Conservation (phyloP, 1,140 invertebrate species). For the Cydia fagiglandana region DNA sequence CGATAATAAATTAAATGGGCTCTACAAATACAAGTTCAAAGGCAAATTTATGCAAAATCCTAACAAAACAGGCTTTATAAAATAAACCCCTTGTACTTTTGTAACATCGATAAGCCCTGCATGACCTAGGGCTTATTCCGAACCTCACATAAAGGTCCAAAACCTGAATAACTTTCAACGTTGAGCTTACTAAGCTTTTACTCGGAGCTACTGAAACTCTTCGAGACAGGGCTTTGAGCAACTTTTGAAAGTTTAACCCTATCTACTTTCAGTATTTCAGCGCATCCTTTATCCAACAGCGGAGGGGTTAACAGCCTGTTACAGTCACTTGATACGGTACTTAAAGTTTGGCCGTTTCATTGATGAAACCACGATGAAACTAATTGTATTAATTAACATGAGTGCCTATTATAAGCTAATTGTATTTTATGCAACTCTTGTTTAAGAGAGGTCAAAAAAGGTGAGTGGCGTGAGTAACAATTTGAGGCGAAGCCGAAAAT, state of each 20-base stretch:
- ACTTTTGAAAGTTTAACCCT: constrained; percentile 4
- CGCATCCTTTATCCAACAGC: neutral
- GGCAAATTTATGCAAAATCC: neutral
- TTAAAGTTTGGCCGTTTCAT: neutral
- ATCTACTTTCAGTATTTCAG: neutral
- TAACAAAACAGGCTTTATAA: neutral
- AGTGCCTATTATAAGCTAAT: too few species aligned
- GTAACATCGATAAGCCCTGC: neutral
- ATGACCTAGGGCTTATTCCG: neutral
- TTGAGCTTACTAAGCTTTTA: neutral
- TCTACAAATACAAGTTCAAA: neutral
- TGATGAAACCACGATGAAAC: neutral
- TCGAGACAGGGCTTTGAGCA: neutral
- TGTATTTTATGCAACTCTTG: too few species aligned
- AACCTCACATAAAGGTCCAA: neutral
- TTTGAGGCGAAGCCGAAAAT: too few species aligned
- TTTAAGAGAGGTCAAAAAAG: too few species aligned
- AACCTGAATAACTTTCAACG: neutral
- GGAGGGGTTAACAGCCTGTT: neutral
- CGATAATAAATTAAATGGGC: neutral
- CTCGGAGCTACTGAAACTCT: neutral
- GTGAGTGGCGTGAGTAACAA: too few species aligned
- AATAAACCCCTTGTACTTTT: too few species aligned
- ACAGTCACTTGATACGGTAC: neutral
- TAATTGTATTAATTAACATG: too few species aligned